Evolutionary conservation across 2,797 vertebrate genomes (phyloP).

Genomic region (Natrix natrix): DNA sequence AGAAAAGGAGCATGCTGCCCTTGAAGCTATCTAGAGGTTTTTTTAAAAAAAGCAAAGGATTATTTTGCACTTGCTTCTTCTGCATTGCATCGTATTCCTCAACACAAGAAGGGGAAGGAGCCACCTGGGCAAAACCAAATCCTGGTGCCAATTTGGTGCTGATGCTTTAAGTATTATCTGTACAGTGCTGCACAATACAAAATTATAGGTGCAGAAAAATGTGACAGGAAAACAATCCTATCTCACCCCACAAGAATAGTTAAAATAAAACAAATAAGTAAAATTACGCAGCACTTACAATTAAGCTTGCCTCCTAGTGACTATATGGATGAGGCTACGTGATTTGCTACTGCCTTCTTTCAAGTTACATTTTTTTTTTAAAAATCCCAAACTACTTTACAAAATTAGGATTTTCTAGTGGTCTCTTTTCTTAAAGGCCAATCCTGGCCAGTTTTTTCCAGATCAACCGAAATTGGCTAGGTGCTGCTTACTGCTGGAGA

Average conservation of each 20-base stretch:
- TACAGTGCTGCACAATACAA: background rate
- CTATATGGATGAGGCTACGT: background rate
- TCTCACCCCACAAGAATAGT: background rate
- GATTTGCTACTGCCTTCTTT: background rate
- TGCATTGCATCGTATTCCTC: background rate
- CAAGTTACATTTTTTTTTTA: background rate
- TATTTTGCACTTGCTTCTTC: background rate
- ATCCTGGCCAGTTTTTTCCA: background rate
- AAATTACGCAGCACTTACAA: background rate
- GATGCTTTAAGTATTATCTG: background rate
- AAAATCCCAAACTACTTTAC: background rate
- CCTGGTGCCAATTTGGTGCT: background rate
- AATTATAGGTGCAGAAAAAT: background rate
- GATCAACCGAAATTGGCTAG: background rate
- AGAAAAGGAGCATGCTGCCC: slow-evolving; percentile 28
- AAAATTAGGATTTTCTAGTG: background rate
- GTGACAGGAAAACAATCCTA: background rate
- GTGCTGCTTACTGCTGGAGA: background rate
- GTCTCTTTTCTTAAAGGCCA: background rate
- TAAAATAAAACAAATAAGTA: background rate
- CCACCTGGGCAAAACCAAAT: background rate
- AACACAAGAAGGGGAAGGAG: background rate
- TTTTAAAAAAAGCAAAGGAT: background rate
- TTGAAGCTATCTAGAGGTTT: background rate
- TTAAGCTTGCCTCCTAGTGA: background rate